Conservation (phyloP, 2,113 vertebrate genomes). For the Oplegnathus fasciatus region DNA sequence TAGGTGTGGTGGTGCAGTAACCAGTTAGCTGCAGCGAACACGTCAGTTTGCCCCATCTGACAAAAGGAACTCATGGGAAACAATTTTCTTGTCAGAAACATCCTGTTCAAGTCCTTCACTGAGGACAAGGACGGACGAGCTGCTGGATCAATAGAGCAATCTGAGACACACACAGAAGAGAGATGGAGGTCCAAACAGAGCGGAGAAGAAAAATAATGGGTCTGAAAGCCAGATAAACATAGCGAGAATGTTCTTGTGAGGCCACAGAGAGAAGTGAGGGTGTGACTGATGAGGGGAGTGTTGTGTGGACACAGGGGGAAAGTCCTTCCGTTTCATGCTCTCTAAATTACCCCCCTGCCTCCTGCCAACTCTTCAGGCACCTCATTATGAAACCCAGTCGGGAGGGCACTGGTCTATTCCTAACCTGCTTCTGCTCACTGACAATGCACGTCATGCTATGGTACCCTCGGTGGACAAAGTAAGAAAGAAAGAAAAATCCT, state of each 20-base stretch:
- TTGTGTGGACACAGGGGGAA: constrained; percentile 53
- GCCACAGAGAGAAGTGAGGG: constrained; percentile 18
- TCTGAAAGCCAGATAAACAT: constrained; percentile 26
- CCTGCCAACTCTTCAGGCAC: constrained; percentile 68
- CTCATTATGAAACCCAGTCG: constrained; percentile 72
- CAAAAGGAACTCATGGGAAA: constrained; percentile 48
- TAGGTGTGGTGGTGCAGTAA: background rate
- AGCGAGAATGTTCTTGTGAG: constrained; percentile 24
- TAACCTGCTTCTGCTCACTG: constrained; percentile 35
- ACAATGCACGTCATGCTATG: constrained; percentile 22
- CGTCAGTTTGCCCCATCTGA: background rate
- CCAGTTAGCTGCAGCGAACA: background rate
- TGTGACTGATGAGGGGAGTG: constrained; percentile 36
- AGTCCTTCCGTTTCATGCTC: constrained; percentile 62
- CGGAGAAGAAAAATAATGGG: constrained; percentile 46
- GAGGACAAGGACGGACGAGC: constrained; percentile 27
- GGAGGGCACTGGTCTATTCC: constrained; percentile 49
- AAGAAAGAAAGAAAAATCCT: constrained; percentile 26
- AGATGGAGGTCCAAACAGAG: constrained; percentile 28
- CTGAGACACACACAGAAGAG: constrained; percentile 16
- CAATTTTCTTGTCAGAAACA: constrained; percentile 47
- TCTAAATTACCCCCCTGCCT: constrained; percentile 66
- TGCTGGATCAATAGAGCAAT: constrained; percentile 51
- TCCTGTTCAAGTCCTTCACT: constrained; percentile 20
- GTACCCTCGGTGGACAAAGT: constrained; percentile 1